Evolutionary conservation across 1,140 invertebrate genomes (phyloP).

Genomic region (Tachypleus tridentatus): DNA sequence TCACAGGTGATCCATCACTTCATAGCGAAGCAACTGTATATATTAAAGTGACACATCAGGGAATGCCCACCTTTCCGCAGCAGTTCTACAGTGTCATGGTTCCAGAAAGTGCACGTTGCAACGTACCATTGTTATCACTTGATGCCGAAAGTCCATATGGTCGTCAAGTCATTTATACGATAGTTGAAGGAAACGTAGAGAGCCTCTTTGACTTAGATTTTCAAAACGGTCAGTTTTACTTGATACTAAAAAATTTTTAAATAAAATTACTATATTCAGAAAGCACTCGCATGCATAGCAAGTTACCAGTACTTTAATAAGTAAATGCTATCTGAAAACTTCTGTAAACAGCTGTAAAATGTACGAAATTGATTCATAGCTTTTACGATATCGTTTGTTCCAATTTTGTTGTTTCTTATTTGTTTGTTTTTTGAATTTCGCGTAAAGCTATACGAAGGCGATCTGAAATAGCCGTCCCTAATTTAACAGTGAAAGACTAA

Average conservation of each 20-base stretch:
- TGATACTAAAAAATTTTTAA: neutral
- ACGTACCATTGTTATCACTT: constrained; percentile 62
- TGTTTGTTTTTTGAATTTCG: too few relatives aligned
- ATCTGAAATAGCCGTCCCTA: too few relatives aligned
- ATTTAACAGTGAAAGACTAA: too few relatives aligned
- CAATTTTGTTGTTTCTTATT: too few relatives aligned
- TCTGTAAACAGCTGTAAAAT: too few relatives aligned
- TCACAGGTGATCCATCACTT: constrained; percentile 57
- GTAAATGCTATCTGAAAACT: too few relatives aligned
- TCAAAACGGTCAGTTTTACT: constrained; percentile 56
- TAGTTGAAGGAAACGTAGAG: constrained; percentile 60
- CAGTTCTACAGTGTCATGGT: constrained; percentile 70
- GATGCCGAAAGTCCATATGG: constrained; percentile 67
- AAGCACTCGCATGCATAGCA: too few relatives aligned
- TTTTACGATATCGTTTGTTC: too few relatives aligned
- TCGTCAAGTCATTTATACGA: constrained; percentile 60
- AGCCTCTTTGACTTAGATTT: constrained; percentile 74
- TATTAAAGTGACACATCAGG: constrained; percentile 76
- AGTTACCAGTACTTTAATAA: too few relatives aligned
- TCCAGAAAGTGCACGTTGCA: constrained; percentile 64
- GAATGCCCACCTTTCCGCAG: constrained; percentile 79
- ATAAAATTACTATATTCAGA: too few relatives aligned
- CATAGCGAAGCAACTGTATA: constrained; percentile 63
- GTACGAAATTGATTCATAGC: too few relatives aligned
- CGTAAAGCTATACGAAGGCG: too few relatives aligned